A percentile compares a stretch with the other conserved stretches of the same genome.
phyloP scores from a whole-genome alignment of 1,140 invertebrate species.

The Trichoplusia ni region DNA sequence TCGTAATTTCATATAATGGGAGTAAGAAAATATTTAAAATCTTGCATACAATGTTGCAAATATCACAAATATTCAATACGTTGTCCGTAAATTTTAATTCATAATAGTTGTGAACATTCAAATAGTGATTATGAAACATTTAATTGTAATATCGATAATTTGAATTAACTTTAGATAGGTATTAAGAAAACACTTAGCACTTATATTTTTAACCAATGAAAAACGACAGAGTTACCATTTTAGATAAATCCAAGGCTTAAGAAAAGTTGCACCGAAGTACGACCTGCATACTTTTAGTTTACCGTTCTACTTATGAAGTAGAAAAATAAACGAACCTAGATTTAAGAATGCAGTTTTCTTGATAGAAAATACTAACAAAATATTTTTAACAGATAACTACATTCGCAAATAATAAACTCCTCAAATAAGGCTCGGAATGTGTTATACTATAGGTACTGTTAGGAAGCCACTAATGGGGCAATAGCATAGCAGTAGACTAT shows the following conservation, averaged over 20 bases:
- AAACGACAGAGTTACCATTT: constrained; percentile 46
- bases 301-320: constrained; percentile 10
- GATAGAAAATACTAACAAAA: constrained; percentile 10
- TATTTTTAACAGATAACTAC: constrained; percentile 35
- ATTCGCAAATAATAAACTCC: too few relatives aligned
- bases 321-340: constrained; percentile 13
- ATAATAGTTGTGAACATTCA: too few relatives aligned
- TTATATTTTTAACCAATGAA: constrained; percentile 61
- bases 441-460: too few relatives aligned
- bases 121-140: constrained; percentile 57
- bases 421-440: too few relatives aligned
- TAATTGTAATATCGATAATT: constrained; percentile 39
- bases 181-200: constrained; percentile 5
- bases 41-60: too few relatives aligned
- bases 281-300: constrained; percentile 24
- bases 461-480: too few relatives aligned
- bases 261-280: background rate
- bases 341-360: constrained; percentile 9
- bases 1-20: too few relatives aligned
- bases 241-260: background rate
- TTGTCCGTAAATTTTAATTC: constrained; percentile 65
- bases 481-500: too few relatives aligned
- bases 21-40: too few relatives aligned
- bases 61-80: constrained; percentile 31
- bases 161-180: constrained; percentile 23